Evolutionary conservation across 2,113 vertebrate species (phyloP), one percentile per base, ranked within the genome.

Genomic region (Grantiella picta): DNA sequence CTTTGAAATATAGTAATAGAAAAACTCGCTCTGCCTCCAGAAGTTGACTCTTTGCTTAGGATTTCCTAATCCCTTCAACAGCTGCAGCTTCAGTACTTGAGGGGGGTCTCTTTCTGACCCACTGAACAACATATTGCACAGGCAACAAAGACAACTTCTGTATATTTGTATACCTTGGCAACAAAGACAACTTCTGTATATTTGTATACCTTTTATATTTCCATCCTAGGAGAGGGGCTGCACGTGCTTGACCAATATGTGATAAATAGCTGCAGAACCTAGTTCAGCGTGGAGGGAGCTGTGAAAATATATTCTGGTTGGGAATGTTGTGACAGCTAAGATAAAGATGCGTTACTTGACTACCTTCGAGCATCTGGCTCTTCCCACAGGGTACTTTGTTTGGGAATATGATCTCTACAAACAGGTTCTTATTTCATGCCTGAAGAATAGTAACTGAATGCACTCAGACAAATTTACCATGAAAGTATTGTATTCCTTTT

Each of bases 11-110:
- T 31, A 64, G 29, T 72, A 54, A 61, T n/a, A 82, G 40, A 29
- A 76, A 71, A 84, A 36, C 7, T 70, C 1, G 0, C 35, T 4
- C 19, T 93, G 71, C 33, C 61, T 75, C 36, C 29, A 57, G 78
- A 95, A 78, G 27, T 7, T 94, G 71, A 93, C 71, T 54, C 88
- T 95, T 90, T 95, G 68, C 80, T 96, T 49, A 92, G 93, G 38
- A 50, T 61, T 86, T 95, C 42, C 66, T 97, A 97, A 96, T 94
- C 69, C 77, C 95, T 8, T 9, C 49, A 91, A 86, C 85, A 97
- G 92, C 89, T 68, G 96, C 86, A 68, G 38, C 28, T 71, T 94
- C 84, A 42, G 71, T 69, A 33, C 87, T 92, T 93, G 63, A 82
- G 76, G 10, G 60, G 75, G 15, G 47, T 91, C 76, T 72, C 60